Percentiles rank a stretch among this genome's conserved stretches.
Conservation (phyloP, 2,113 vertebrate genomes). For the Pandion haliaetus region DNA sequence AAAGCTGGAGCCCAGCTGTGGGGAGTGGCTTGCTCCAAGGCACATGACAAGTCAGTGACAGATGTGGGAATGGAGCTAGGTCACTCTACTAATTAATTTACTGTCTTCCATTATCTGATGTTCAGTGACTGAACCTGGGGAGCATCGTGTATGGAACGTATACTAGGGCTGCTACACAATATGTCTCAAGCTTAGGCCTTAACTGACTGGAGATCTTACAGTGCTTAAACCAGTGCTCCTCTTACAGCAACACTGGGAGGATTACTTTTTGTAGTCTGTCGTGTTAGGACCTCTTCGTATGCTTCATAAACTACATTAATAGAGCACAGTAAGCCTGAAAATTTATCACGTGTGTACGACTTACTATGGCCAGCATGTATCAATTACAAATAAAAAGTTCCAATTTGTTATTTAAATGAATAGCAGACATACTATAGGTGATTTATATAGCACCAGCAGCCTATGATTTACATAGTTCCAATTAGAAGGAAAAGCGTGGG, state of each 20-base stretch:
- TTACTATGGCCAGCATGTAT: not conserved
- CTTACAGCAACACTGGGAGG: not conserved
- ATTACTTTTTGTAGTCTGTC: not conserved
- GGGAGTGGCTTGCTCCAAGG: constrained; percentile 2
- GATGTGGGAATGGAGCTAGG: not conserved
- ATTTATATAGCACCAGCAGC: constrained; percentile 6
- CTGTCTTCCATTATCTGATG: not conserved
- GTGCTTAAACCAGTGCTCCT: not conserved
- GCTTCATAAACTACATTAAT: not conserved
- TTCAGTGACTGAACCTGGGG: not conserved
- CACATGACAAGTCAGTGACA: not conserved
- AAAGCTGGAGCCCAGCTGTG: not conserved
- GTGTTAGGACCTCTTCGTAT: not conserved
- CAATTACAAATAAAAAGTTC: not conserved
- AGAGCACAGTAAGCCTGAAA: not conserved
- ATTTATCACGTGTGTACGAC: not conserved
- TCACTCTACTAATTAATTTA: constrained; percentile 10
- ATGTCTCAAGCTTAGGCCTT: not conserved
- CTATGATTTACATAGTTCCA: constrained; percentile 28
- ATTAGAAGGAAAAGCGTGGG: not conserved
- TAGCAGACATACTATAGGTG: not conserved
- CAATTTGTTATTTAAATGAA: constrained; percentile 25
- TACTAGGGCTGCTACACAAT: not conserved
- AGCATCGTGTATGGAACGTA: not conserved
- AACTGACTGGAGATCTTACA: not conserved